Percentiles rank a stretch among this genome's conserved stretches.
These are phyloP conservation scores for Nomada fabriciana DNA, from an alignment of 2,888 invertebrate genomes.

Conservation along the genomic window DNA sequence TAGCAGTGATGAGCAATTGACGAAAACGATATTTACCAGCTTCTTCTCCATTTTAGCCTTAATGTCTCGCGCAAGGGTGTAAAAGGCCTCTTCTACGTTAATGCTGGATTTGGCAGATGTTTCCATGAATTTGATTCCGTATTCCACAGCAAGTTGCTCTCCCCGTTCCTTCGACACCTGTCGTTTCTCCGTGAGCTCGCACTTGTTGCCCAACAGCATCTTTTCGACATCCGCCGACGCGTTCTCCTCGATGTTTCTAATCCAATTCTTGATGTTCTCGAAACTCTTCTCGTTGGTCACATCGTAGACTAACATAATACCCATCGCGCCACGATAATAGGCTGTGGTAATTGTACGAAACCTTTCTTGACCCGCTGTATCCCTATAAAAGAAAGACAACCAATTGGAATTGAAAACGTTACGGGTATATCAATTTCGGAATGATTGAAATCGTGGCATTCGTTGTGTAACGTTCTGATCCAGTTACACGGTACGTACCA, in stretches of 20 bases:
- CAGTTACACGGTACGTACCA: constrained; percentile 88
- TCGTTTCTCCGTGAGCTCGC: constrained; percentile 98
- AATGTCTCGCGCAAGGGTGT: constrained; percentile 98
- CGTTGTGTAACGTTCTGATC: too few relatives aligned
- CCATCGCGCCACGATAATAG: constrained; percentile 99
- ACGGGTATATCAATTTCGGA: neutral
- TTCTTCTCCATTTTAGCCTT: constrained; percentile 99
- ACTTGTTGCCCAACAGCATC: constrained; percentile 99
- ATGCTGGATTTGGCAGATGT: constrained; percentile 99
- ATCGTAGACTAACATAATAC: constrained; percentile 99
- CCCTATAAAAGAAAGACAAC: constrained; percentile 87
- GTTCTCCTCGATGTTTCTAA: constrained; percentile 99
- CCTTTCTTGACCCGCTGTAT: constrained; percentile 99
- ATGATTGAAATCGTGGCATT: too few relatives aligned
- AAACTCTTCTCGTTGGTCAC: constrained; percentile 99
- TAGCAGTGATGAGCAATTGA: neutral
- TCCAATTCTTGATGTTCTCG: constrained; percentile 99
- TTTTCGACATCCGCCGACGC: constrained; percentile 99
- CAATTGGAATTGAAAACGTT: constrained; percentile 16
- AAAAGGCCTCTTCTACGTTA: constrained; percentile 99
- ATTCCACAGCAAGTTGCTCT: constrained; percentile 98
- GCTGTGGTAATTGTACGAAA: constrained; percentile 99
- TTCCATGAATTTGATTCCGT: constrained; percentile 99
- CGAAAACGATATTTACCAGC: constrained; percentile 89
- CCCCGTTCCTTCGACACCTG: constrained; percentile 98